A percentile compares a stretch with the other conserved stretches of the same genome.
These are phyloP conservation scores for Apogon talboti DNA, from an alignment of 2,797 vertebrate genomes.

Conservation along the genomic window DNA sequence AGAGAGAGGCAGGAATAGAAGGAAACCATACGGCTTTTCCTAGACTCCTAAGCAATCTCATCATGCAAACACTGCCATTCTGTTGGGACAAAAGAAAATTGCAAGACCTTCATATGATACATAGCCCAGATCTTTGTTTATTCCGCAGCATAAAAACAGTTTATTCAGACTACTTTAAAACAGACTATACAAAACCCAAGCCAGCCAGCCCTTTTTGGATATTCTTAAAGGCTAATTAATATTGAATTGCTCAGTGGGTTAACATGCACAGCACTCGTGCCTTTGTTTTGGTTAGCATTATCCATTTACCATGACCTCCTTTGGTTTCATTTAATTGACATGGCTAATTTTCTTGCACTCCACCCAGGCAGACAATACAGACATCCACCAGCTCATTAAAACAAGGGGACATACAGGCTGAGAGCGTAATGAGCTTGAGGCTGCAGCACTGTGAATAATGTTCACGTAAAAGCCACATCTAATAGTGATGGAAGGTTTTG, in stretches of 20 bases:
- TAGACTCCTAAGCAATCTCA: constrained; percentile 21
- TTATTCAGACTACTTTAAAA: too few relatives aligned
- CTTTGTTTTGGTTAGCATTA: constrained; percentile 33
- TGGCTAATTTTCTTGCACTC: constrained; percentile 47
- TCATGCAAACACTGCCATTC: constrained; percentile 13
- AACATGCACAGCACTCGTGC: background rate
- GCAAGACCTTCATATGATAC: background rate
- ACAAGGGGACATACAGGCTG: constrained; percentile 33
- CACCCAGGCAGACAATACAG: constrained; percentile 35
- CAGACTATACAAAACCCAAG: too few relatives aligned
- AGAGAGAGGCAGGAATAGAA: constrained; percentile 45
- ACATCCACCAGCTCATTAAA: constrained; percentile 56
- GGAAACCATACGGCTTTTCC: constrained; percentile 41
- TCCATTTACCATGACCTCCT: constrained; percentile 34
- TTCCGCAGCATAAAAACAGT: too few relatives aligned
- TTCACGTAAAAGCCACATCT: constrained; percentile 33
- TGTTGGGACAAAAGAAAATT: constrained; percentile 14
- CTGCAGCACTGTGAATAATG: constrained; percentile 29
- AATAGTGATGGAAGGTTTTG: background rate
- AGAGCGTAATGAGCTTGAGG: constrained; percentile 43
- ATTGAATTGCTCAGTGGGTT: constrained; percentile 4
- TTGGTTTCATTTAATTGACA: constrained; percentile 55
- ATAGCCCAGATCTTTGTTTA: background rate
- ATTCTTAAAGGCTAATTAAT: background rate
- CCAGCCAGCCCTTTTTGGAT: background rate